Conservation (phyloP, 2,797 vertebrate species). For the Mus spretus region DNA sequence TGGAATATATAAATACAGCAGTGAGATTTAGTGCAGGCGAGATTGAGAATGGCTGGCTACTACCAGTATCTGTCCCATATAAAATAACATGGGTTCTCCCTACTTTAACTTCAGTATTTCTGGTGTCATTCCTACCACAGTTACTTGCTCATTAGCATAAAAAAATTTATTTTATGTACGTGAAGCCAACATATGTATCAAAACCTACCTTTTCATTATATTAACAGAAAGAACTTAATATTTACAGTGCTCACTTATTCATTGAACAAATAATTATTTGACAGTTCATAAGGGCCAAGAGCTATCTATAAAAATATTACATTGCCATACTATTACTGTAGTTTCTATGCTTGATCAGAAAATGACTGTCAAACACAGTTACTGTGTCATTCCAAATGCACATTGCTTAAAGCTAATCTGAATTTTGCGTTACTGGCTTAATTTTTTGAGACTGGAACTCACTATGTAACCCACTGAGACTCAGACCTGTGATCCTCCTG, state of each 20-base stretch:
- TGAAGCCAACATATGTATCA: neutral
- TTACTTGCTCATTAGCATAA: conserved; percentile 19
- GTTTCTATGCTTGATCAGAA: neutral
- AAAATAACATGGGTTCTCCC: neutral
- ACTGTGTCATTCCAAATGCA: neutral
- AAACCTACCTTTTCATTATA: neutral
- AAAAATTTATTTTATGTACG: conserved; percentile 7
- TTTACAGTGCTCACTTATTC: conserved; percentile 52
- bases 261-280: conserved; percentile 59
- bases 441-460: neutral
- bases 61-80: neutral
- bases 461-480: neutral
- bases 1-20: neutral
- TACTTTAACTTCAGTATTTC: neutral
- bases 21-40: neutral
- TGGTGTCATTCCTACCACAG: neutral
- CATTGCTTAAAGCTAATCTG: conserved; percentile 4
- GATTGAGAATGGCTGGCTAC: neutral
- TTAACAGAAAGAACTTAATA: conserved; percentile 1
- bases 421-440: neutral
- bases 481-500: neutral
- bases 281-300: neutral
- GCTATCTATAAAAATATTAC: conserved; percentile 7
- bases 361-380: conserved; percentile 6
- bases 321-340: neutral